Base-by-base conservation (phyloP, 2,888 invertebrate genomes). In the Tachina fera region DNA sequence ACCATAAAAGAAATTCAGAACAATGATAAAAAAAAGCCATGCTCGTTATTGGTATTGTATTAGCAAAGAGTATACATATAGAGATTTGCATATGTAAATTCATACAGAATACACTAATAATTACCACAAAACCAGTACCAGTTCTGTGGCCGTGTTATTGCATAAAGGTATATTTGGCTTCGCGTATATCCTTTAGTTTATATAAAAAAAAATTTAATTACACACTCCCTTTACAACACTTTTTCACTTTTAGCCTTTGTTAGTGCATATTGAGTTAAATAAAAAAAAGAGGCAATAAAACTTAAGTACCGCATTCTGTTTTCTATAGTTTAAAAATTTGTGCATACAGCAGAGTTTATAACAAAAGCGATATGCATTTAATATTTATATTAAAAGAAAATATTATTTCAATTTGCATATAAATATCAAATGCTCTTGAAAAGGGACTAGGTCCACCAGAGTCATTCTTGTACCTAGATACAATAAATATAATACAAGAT, bases 201-300 rank as follows among this genome's bases (percentile, higher is more conserved):
- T 45, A 71, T 31, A 3, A 31, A 31, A 31, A 61, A 56, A 6
- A 71, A 65, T 76, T 77, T 22, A 61, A 70, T 78, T 70, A 60
- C 58, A 72, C 65, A 72, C 65, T 74, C 47, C 9, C 9, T 51
- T 53, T 19, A 65, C 61, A 61, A 53, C 56, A 51, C 63, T 79
- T 43, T 16, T 71, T 45, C 39, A 47, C 71, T 71, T 60, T 77
- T 16, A 79, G 16, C 43, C 43, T 71, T 63, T 43, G 63, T 61
- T 70, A 31, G 70, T 45, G 19, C 14, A 19, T 67, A 71, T 22
- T 43, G 43, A 53, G 67, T 14, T 3, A 31, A 31, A 31, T 3
- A 31, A 31, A 31, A 49, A 67, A 67, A 51, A 67, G 19, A 60
- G 41, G 76, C 45, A 71, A 83, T 77, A 83, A 72, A 67, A 68